These are phyloP conservation scores for Brachionus plicatilis DNA, from an alignment of 1,140 invertebrate species.

Conservation along the genomic window DNA sequence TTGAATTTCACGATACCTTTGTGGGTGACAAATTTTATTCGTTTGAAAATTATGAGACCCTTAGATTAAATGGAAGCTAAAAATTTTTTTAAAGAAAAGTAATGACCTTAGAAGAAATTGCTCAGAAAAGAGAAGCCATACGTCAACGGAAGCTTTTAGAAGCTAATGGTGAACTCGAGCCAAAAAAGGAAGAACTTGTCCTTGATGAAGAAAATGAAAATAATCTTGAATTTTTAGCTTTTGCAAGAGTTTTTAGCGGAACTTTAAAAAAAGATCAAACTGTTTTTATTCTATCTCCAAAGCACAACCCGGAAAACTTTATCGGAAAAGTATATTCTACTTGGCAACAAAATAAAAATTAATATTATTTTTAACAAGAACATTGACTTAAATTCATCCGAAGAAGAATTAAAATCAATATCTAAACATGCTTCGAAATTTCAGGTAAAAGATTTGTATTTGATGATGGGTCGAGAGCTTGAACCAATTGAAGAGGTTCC, in stretches of 20 bases:
- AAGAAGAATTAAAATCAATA: constrained; percentile 46
- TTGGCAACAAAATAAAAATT: constrained; percentile 56
- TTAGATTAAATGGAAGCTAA: not conserved
- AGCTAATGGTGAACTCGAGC: constrained; percentile 34
- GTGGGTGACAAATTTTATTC: no score
- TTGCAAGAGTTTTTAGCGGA: constrained; percentile 88
- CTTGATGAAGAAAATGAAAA: constrained; percentile 54
- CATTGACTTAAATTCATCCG: not conserved
- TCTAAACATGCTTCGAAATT: constrained; percentile 63
- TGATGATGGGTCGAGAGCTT: constrained; percentile 88
- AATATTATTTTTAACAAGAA: not conserved
- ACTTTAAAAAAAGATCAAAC: constrained; percentile 64
- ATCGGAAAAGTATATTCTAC: constrained; percentile 59
- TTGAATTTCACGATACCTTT: no score
- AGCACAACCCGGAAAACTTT: constrained; percentile 70
- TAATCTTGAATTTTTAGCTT: constrained; percentile 76
- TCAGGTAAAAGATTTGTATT: constrained; percentile 69
- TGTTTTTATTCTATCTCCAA: constrained; percentile 77
- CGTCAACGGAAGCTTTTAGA: constrained; percentile 56
- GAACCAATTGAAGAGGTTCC: constrained; percentile 71
- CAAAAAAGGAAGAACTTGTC: not conserved
- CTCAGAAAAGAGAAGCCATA: constrained; percentile 65
- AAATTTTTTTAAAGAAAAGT: constrained; percentile 50
- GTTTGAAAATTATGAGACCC: no score
- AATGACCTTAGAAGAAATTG: constrained; percentile 71